A percentile compares a stretch with the other conserved stretches of the same genome.
These are phyloP conservation scores for Teleiodes luculella DNA, from an alignment of 2,888 invertebrate species.

Conservation along the genomic window DNA sequence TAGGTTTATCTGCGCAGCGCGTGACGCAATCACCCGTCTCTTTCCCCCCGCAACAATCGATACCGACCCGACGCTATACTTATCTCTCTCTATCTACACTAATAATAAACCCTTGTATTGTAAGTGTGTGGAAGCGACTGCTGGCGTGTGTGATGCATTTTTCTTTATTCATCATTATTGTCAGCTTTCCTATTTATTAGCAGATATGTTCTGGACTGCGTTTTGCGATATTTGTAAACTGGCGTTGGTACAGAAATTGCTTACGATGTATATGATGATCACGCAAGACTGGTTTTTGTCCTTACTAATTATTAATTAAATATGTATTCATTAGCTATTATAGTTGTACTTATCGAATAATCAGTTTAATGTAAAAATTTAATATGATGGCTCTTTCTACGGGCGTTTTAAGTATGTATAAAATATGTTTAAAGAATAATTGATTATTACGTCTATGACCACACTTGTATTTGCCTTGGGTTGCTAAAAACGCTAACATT, in stretches of 20 bases:
- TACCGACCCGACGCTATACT: slow-evolving; percentile 39
- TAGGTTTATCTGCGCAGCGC: slow-evolving; percentile 58
- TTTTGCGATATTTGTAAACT: neutral
- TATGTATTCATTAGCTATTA: too few relatives aligned
- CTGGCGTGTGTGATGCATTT: slow-evolving; percentile 44
- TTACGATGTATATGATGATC: neutral
- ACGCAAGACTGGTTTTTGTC: neutral
- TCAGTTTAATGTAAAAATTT: too few relatives aligned
- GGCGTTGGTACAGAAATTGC: neutral
- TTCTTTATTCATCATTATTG: slow-evolving; percentile 41
- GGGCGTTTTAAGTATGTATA: too few relatives aligned
- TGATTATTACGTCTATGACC: too few relatives aligned
- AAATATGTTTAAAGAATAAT: too few relatives aligned
- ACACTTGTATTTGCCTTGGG: too few relatives aligned
- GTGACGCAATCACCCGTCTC: slow-evolving; percentile 46
- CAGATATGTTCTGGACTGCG: slow-evolving; percentile 1
- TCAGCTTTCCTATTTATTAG: slow-evolving; percentile 30
- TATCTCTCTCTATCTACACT: slow-evolving; percentile 52
- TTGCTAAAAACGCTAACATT: too few relatives aligned
- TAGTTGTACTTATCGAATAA: too few relatives aligned
- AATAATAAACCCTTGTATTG: slow-evolving; percentile 57
- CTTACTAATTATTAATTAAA: too few relatives aligned
- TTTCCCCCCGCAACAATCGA: slow-evolving; percentile 40
- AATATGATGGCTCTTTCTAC: too few relatives aligned
- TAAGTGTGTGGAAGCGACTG: slow-evolving; percentile 26